phyloP scores from a whole-genome alignment of 1,140 invertebrate genomes.

The Panulirus ornatus region DNA sequence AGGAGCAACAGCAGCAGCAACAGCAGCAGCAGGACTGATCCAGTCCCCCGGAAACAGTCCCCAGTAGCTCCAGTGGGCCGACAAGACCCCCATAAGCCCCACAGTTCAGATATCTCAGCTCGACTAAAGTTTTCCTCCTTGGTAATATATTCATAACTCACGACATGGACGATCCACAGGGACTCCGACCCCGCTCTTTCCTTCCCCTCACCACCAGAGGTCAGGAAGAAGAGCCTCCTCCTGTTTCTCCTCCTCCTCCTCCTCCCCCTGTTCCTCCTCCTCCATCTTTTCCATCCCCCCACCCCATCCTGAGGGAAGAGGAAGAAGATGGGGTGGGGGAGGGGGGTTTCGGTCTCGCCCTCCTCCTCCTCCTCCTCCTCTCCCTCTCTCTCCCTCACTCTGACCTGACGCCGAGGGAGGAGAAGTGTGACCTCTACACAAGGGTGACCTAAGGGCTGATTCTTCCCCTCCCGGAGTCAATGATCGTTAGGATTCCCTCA shows the following conservation, averaged over 20 bases:
- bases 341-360: no score
- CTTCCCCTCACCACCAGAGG: background rate
- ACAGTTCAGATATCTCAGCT: background rate
- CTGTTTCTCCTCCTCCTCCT: background rate
- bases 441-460: conserved; percentile 20
- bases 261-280: background rate
- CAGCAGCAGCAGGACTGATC: no score
- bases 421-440: conserved; percentile 8
- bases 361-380: background rate
- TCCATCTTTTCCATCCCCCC: background rate
- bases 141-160: conserved; percentile 58
- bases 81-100: background rate
- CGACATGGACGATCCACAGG: conserved; percentile 37
- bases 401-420: background rate
- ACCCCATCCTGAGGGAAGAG: background rate
- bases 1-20: no score
- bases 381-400: background rate
- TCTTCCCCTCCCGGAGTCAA: conserved; percentile 2
- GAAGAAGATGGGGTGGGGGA: no score
- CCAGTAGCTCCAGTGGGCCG: background rate
- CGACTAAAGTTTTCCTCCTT: conserved; percentile 11
- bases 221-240: background rate
- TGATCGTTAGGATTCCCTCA: conserved; percentile 23
- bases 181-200: background rate
- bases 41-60: background rate